A percentile compares a stretch with the other conserved stretches of the same genome.
Conservation (phyloP, 2,113 vertebrate species). For the Physeter macrocephalus region DNA sequence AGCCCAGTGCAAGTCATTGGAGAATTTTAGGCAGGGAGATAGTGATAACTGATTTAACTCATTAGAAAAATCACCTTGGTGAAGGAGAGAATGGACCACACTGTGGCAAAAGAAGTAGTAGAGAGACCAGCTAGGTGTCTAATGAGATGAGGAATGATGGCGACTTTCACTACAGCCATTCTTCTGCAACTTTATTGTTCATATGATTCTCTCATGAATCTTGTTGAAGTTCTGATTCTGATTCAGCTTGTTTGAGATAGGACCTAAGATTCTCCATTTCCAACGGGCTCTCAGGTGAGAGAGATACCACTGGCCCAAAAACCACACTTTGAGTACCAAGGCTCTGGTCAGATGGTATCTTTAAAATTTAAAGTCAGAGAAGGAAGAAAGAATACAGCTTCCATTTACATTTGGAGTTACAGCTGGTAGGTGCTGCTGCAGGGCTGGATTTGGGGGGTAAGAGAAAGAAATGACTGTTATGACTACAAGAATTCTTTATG, state of each 20-base stretch:
- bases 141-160: background rate
- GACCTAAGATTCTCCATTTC: background rate
- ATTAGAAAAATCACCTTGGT: background rate
- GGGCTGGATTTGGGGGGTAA: background rate
- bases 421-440: background rate
- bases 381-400: background rate
- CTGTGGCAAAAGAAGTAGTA: background rate
- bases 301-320: background rate
- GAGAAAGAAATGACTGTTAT: background rate
- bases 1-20: background rate
- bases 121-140: background rate
- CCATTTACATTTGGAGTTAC: background rate
- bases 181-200: background rate
- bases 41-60: background rate
- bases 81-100: background rate
- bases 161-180: background rate
- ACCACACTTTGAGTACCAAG: background rate
- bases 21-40: background rate
- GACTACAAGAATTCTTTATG: background rate
- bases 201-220: background rate
- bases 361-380: background rate
- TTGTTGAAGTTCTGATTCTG: background rate
- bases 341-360: background rate
- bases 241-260: background rate
- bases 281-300: background rate